A percentile compares a stretch with the other conserved stretches of the same genome.
These are phyloP conservation scores for Drosophila tsacasi DNA, from an alignment of 1,140 invertebrate species.

Conservation along the genomic window DNA sequence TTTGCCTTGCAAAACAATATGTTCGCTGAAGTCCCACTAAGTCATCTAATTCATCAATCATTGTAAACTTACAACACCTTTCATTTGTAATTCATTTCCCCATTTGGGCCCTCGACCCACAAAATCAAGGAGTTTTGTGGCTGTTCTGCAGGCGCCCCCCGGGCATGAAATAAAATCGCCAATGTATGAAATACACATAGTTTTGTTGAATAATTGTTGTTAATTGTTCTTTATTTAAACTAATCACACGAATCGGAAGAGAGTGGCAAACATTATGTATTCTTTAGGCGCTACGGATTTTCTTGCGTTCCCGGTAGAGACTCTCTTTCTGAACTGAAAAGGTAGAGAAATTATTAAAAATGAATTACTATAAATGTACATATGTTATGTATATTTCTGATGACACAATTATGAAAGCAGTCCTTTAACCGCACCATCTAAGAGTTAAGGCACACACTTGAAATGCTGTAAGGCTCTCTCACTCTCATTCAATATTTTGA, in stretches of 20 bases:
- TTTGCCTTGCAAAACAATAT: neutral
- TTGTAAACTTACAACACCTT: neutral
- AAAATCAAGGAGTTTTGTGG: slow-evolving; percentile 7
- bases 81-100: slow-evolving; percentile 7
- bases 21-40: neutral
- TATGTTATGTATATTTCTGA: neutral
- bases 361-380: too few species aligned
- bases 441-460: neutral
- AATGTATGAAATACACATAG: neutral
- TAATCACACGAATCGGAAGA: neutral
- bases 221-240: slow-evolving; percentile 11
- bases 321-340: slow-evolving; percentile 89
- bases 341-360: neutral
- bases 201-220: neutral
- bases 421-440: neutral
- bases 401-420: neutral
- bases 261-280: neutral
- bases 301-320: slow-evolving; percentile 89
- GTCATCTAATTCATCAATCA: neutral
- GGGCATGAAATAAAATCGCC: neutral
- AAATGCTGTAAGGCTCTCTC: neutral
- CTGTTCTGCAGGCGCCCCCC: neutral
- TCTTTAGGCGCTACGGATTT: slow-evolving; percentile 87
- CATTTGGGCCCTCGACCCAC: slow-evolving; percentile 1
- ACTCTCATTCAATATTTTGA: neutral